A percentile compares a stretch with the other conserved stretches of the same genome.
Evolutionary conservation across 2,888 invertebrate species (phyloP).

Genomic region (Alloscopus bannaensis): DNA sequence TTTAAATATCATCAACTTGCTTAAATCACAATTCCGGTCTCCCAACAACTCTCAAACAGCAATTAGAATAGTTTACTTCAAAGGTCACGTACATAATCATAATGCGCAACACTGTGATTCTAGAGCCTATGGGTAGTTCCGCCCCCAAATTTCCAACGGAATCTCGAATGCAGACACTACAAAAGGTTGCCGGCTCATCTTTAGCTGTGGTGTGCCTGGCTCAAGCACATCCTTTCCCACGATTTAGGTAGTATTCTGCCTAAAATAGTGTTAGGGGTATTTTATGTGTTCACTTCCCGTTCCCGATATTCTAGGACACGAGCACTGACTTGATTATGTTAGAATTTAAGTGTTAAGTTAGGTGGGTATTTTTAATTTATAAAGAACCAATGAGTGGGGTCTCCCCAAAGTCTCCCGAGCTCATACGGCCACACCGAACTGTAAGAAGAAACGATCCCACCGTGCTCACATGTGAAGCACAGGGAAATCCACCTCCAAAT

Average conservation of each 20-base stretch:
- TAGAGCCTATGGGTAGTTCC: constrained; percentile 87
- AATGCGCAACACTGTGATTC: constrained; percentile 4
- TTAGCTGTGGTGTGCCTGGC: constrained; percentile 71
- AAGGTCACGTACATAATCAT: too few relatives aligned
- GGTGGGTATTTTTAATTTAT: constrained; percentile 4
- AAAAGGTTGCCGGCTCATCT: constrained; percentile 52
- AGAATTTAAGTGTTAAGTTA: too few relatives aligned
- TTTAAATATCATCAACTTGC: neutral
- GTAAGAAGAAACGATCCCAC: constrained; percentile 50
- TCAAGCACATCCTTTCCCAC: constrained; percentile 72
- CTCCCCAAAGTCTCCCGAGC: constrained; percentile 69
- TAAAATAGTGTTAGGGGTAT: too few relatives aligned
- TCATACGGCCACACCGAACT: constrained; percentile 64
- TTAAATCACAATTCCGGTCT: constrained; percentile 8
- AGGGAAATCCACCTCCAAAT: constrained; percentile 59
- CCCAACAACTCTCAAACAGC: constrained; percentile 27
- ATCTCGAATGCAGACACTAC: constrained; percentile 70
- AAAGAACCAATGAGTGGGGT: constrained; percentile 70
- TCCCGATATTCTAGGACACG: constrained; percentile 19
- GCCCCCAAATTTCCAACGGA: constrained; percentile 82
- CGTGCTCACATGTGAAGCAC: constrained; percentile 68
- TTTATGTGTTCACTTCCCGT: constrained; percentile 56
- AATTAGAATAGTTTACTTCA: too few relatives aligned
- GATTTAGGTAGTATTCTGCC: constrained; percentile 68
- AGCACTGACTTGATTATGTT: neutral